These are phyloP conservation scores for Tychaedon coryphoeus DNA, from an alignment of 2,113 vertebrate genomes.

Conservation along the genomic window DNA sequence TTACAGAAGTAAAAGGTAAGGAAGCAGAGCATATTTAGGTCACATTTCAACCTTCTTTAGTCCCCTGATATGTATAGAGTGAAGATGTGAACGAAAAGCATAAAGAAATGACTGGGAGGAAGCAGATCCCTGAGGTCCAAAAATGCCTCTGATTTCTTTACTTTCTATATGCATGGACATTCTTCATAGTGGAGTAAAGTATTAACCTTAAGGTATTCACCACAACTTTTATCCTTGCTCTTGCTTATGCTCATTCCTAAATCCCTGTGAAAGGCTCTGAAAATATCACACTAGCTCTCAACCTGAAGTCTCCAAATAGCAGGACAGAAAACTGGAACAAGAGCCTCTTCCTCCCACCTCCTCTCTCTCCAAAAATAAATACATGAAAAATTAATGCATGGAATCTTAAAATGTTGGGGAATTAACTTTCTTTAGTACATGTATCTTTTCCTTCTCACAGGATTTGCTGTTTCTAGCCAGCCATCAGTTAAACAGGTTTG, in stretches of 20 bases:
- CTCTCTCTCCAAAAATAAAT: conserved; percentile 44
- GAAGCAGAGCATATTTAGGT: not conserved
- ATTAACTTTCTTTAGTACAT: not conserved
- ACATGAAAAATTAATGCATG: conserved; percentile 30
- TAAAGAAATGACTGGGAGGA: not conserved
- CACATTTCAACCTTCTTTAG: not conserved
- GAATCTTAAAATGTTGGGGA: not conserved
- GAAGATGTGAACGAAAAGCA: not conserved
- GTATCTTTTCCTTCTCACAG: not conserved
- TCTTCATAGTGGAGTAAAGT: not conserved
- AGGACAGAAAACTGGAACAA: conserved; percentile 39
- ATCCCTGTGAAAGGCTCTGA: conserved; percentile 3
- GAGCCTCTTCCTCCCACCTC: conserved; percentile 3
- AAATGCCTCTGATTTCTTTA: not conserved
- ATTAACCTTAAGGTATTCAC: not conserved
- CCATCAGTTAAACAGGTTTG: not conserved
- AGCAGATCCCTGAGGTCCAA: not conserved
- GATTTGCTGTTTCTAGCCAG: not conserved
- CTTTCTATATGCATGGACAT: not conserved
- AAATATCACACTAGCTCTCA: conserved; percentile 7
- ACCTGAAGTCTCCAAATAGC: conserved; percentile 31
- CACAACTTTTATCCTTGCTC: not conserved
- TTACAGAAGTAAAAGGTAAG: not conserved
- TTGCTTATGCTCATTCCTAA: not conserved
- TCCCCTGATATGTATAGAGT: not conserved